Percentiles rank a stretch among this genome's conserved stretches.
phyloP scores from a whole-genome alignment of 2,113 vertebrate genomes.

The Hemiprocne comata region DNA sequence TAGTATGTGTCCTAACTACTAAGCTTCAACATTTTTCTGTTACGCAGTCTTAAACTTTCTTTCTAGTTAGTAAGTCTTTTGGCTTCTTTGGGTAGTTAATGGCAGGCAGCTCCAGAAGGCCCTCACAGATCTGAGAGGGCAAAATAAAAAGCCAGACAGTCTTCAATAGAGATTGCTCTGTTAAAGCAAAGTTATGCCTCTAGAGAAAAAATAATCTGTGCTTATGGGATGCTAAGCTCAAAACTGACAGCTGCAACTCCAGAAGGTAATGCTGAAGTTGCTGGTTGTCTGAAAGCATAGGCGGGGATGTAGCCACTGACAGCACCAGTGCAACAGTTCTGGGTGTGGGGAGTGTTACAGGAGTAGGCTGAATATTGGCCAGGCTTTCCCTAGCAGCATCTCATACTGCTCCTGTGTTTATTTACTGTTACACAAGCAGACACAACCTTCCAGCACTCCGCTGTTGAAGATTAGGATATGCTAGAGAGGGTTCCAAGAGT shows the following conservation, averaged over 20 bases:
- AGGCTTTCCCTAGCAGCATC: not conserved
- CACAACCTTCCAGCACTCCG: not conserved
- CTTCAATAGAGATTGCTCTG: not conserved
- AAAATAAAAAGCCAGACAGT: not conserved
- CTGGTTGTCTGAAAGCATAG: not conserved
- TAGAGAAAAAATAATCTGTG: not conserved
- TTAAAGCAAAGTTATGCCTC: not conserved
- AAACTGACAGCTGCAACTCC: not conserved
- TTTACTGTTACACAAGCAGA: not conserved
- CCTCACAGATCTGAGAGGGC: not conserved
- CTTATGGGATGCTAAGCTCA: not conserved
- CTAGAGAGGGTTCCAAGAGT: not conserved
- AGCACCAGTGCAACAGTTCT: not conserved
- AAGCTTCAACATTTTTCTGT: not conserved
- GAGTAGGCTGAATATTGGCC: not conserved
- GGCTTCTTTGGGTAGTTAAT: not conserved
- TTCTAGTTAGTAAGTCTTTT: not conserved
- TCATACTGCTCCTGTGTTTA: not conserved
- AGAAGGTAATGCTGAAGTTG: not conserved
- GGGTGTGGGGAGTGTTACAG: not conserved
- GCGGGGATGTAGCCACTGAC: not conserved
- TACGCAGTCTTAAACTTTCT: not conserved
- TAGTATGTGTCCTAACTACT: not conserved
- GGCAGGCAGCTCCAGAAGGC: not conserved
- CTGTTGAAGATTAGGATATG: not conserved